Evolutionary conservation across 2,797 vertebrate species (phyloP), one percentile per base, ranked within the genome.

Genomic region (Synanceia verrucosa): DNA sequence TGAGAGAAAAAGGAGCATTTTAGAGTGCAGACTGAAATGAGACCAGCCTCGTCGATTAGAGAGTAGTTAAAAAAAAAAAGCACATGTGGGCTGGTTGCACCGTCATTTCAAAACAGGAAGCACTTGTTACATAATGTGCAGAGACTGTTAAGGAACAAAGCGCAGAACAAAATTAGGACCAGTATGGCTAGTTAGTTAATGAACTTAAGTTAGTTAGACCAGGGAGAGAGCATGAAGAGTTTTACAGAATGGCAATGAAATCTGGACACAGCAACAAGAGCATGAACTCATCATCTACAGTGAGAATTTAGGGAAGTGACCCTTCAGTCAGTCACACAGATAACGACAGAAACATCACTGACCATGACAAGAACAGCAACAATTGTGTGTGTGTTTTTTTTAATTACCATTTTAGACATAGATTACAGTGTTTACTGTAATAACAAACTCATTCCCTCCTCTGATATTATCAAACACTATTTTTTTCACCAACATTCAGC

Each of bases 101-200:
- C 1, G 28, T 70, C 78, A 82, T 66, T 79, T 88, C 31, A 74
- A 92, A 91, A 92, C 89, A 92, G 92, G 92, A 93, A 93, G 86
- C 33, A 16, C 52, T 72, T 14, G 65, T 93, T 92, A 86, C 76
- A 89, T 90, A 91, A 91, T 18, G n/a, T n/a, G 1, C 10, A 53
- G 51, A 70, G 37, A 63, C 46, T 57, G 73, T 72, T 58, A 69
- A 74, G 79, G 59, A 82, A 83, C 60, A 68, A 29, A 8, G 41
- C 5, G 5, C 24, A 33, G 43, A 39, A 76, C 52, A 59, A 63
- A 76, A 65, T 28, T 0, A 14, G 44, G 50, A 73, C 36, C 23
- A n/a, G n/a, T n/a, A n/a, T n/a, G n/a, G n/a, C n/a, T n/a, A 18
- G 18, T 31, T 9, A 23, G 8, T 31, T n/a, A 19, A 52, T 55